Percentiles rank a stretch among this genome's conserved stretches.
These are phyloP conservation scores for Pampus argenteus DNA, from an alignment of 2,797 vertebrate genomes.

Conservation along the genomic window DNA sequence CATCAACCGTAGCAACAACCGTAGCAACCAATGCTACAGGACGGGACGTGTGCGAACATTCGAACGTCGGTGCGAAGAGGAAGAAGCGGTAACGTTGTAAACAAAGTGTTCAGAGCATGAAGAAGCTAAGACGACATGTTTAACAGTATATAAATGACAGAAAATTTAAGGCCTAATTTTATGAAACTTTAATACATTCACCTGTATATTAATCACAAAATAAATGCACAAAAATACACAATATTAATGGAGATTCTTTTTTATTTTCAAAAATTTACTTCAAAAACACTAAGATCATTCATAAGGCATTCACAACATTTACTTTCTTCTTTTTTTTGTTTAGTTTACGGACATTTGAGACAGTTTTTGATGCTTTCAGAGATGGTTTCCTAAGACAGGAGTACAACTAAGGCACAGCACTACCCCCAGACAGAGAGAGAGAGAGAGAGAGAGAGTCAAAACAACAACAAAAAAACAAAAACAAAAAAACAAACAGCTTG, in stretches of 20 bases:
- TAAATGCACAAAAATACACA: neutral
- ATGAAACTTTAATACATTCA: too few relatives aligned
- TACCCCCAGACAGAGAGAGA: constrained; percentile 74
- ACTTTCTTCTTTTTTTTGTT: constrained; percentile 76
- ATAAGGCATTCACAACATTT: constrained; percentile 89
- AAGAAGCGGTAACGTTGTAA: too few relatives aligned
- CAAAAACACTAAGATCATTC: constrained; percentile 77
- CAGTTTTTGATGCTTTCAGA: constrained; percentile 70
- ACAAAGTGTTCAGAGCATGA: too few relatives aligned
- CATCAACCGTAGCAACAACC: too few relatives aligned
- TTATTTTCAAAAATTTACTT: constrained; percentile 65
- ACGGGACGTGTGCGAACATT: too few relatives aligned
- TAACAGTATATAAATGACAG: too few relatives aligned
- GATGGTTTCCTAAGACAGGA: constrained; percentile 79
- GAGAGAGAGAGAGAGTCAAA: constrained; percentile 51
- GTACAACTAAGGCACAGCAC: constrained; percentile 93
- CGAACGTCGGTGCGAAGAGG: too few relatives aligned
- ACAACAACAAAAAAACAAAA: neutral
- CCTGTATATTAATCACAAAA: too few relatives aligned
- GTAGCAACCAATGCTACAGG: too few relatives aligned
- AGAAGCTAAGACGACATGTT: too few relatives aligned
- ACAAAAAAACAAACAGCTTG: neutral
- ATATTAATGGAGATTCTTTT: constrained; percentile 42
- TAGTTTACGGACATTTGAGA: constrained; percentile 67
- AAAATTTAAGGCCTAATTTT: too few relatives aligned